Evolutionary conservation across 2,797 vertebrate genomes (phyloP).

Genomic region (Strix occidentalis): DNA sequence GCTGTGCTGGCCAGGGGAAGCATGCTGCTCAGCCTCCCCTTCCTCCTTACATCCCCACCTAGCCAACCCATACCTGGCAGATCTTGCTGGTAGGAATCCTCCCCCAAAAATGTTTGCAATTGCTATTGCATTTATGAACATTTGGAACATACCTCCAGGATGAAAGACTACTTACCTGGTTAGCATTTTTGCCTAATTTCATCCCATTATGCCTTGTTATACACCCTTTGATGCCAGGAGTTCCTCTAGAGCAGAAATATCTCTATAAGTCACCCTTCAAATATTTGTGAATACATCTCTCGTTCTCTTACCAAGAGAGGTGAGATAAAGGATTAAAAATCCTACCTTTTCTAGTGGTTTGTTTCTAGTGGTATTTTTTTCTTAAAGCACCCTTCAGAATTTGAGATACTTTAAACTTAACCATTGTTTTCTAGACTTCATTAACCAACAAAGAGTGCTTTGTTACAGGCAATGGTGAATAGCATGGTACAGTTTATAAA

Average conservation of each 20-base stretch:
- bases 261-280: neutral
- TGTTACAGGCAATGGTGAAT: neutral
- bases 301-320: neutral
- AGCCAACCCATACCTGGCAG: neutral
- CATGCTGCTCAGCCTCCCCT: neutral
- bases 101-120: neutral
- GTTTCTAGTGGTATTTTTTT: neutral
- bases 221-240: neutral
- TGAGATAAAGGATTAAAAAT: neutral
- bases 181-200: neutral
- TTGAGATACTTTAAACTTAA: slow-evolving; percentile 18
- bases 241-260: neutral
- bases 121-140: neutral
- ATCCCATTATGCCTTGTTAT: neutral
- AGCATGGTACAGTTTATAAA: neutral
- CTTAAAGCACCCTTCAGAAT: neutral
- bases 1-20: too few species aligned
- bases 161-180: neutral
- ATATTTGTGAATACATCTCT: neutral
- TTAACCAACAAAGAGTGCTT: neutral
- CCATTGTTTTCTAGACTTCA: neutral
- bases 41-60: rapidly evolving
- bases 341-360: neutral
- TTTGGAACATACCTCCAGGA: neutral
- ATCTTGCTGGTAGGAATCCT: neutral